Evolutionary conservation across 2,888 invertebrate genomes (phyloP), one percentile per base, ranked within the genome.

Genomic region (Caenorhabditis wallacei): DNA sequence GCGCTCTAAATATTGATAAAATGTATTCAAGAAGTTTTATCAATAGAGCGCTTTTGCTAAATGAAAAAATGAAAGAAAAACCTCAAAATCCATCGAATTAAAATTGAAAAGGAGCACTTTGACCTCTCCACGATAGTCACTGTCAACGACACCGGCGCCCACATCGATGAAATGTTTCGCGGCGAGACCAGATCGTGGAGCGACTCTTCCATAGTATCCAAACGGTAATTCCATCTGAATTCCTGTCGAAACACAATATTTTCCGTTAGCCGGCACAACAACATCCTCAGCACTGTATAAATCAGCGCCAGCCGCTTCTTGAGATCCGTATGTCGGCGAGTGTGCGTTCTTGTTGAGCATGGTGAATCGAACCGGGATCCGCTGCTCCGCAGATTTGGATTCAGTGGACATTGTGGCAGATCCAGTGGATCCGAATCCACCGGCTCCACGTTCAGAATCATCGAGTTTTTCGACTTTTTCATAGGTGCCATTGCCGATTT

Each of bases 381-480:
- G 66, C 7, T 35, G 10, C 1, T 7, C 30, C 16, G 48, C n/a
- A 1, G 66, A 16, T 1, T 48, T 53, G 22, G 40, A 16, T 24
- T 76, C 76, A 37, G 43, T 20, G n/a, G 26, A 30, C 78, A 70
- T 78, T 13, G 61, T 24, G 16, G 46, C 53, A 16, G 87, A 78
- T 59, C 97, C 98, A 43, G 97, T 97, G 0, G 98, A 98, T 20
- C 98, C 98, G 93, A 97, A 98, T 16, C 98, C 98, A 66, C 94
- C 95, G 86, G 94, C 95, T 8, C 97, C 97, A 82, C 98, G 94
- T 35, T 94, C 94, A 0, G 98, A 98, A 22, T 95, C 94, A 30
- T 95, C 94, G 83, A 98, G 93, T 74, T 94, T 94, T 91, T 94
- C 92, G 16, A 95, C 95, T 94, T 98, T 96, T 90, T 94, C 93